These are phyloP conservation scores for Danio tinwini DNA, from an alignment of 2,797 vertebrate genomes.

Conservation along the genomic window DNA sequence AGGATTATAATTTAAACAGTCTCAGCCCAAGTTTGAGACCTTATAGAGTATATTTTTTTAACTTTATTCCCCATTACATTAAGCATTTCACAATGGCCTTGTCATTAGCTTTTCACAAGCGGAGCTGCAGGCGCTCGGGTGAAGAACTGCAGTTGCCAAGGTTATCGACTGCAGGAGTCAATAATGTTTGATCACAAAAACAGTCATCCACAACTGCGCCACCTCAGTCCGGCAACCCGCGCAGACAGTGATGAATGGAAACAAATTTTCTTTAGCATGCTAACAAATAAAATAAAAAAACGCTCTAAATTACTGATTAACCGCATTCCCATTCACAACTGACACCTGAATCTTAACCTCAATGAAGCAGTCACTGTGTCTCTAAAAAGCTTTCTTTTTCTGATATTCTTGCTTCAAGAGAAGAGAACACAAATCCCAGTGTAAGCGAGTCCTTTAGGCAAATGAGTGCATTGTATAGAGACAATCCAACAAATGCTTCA, in stretches of 20 bases:
- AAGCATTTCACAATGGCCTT: conserved; percentile 40
- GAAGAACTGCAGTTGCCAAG: conserved; percentile 78
- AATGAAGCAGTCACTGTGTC: neutral
- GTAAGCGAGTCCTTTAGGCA: neutral
- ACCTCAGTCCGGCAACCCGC: conserved; percentile 60
- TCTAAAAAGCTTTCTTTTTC: neutral
- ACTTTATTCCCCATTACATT: conserved; percentile 34
- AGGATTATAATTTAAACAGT: neutral
- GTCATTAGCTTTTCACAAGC: conserved; percentile 43
- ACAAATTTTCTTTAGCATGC: conserved; percentile 50
- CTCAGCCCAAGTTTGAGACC: neutral
- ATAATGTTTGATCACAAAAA: conserved; percentile 83
- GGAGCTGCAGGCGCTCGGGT: conserved; percentile 59
- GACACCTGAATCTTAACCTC: conserved; percentile 13
- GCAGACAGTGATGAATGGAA: conserved; percentile 65
- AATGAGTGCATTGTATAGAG: conserved; percentile 4
- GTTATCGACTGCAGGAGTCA: conserved; percentile 78
- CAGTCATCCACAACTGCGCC: conserved; percentile 70
- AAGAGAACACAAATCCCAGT: neutral
- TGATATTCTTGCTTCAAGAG: neutral
- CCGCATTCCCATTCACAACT: neutral
- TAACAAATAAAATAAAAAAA: conserved; percentile 39
- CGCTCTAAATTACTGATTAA: conserved; percentile 32
- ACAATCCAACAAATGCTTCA: neutral
- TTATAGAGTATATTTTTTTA: neutral